Evolutionary conservation across 2,113 vertebrate species (phyloP).

Genomic region (Pipa parva): DNA sequence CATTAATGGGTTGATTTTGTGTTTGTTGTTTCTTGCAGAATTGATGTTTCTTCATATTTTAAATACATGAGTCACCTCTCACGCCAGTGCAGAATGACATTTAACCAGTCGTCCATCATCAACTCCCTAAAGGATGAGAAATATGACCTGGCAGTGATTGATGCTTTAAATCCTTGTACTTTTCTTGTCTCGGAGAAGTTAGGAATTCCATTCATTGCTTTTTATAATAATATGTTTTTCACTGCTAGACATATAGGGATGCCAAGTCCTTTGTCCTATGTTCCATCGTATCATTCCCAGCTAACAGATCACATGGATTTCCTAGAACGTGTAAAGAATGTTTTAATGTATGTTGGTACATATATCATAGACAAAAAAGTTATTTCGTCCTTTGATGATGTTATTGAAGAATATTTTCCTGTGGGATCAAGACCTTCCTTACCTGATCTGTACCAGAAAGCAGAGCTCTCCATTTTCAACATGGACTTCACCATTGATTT

Average conservation of each 20-base stretch:
- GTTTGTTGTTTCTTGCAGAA: conserved; percentile 44
- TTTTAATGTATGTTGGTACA: conserved; percentile 46
- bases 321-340: conserved; percentile 56
- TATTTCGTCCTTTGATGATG: conserved; percentile 44
- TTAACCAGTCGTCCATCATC: conserved; percentile 48
- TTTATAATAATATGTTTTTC: conserved; percentile 34
- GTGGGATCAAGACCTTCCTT: conserved; percentile 46
- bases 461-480: conserved; percentile 67
- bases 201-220: conserved; percentile 45
- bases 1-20: not conserved
- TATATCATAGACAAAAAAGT: conserved; percentile 35
- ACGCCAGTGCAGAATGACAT: conserved; percentile 53
- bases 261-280: conserved; percentile 48
- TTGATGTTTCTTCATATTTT: conserved; percentile 40
- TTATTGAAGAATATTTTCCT: conserved; percentile 56
- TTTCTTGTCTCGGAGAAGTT: conserved; percentile 53
- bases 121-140: conserved; percentile 50
- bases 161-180: conserved; percentile 60
- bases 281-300: conserved; percentile 46
- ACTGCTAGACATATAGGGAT: conserved; percentile 42
- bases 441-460: conserved; percentile 53
- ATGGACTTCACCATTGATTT: conserved; percentile 67
- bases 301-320: conserved; percentile 57
- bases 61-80: conserved; percentile 45
- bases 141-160: conserved; percentile 49